Base-by-base conservation (phyloP, 1,140 invertebrate genomes). In the Anoplophora glabripennis region DNA sequence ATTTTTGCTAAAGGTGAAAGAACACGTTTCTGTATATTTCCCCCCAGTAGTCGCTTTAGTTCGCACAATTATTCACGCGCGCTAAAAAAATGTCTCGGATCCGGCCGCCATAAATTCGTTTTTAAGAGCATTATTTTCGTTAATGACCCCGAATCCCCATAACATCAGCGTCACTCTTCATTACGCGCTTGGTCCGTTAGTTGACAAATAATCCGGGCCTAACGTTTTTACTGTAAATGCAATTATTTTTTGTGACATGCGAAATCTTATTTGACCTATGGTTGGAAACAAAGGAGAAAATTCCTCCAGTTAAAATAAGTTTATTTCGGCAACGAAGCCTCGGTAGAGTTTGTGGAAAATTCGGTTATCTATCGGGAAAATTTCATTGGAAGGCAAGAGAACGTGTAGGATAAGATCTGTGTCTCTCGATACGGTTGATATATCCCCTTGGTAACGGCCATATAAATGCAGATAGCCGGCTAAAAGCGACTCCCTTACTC, bases 391-490 rank as follows among this genome's bases (percentile, higher is more conserved):
- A 53, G 46, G 57, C 21, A 28, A 42, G 11, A 42, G 12, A 15
- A 42, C 40, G 12, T 42, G 40, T 15, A 15, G 41, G 47, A 59
- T 59, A 59, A 59, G 48, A 53, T 59, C 57, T 59, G 48, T 52
- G 40, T 58, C 40, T 59, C 53, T 46, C 41, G 57, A 59, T 59
- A 59, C 48, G 48, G 21, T 46, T 59, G 49, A 59, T 44, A 59
- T 59, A 59, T 59, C 35, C 57, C 41, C 57, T 53, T 53, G 57
- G 57, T 53, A 59, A 59, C 48, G 57, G 57, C 40, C 57, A 59
- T 59, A 59, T 59, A 59, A 53, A 59, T 53, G 57, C 41, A 59
- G 57, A 59, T 59, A 53, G 38, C 57, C 57, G 33, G 44, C 36
- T 38, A 42, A 58, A 42, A 58, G 55, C 55, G 55, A 58, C 48